A percentile compares a stretch with the other conserved stretches of the same genome.
Conservation (phyloP, 53 echinoderm and acorn worm genomes). For the Patiria pectinifera region DNA sequence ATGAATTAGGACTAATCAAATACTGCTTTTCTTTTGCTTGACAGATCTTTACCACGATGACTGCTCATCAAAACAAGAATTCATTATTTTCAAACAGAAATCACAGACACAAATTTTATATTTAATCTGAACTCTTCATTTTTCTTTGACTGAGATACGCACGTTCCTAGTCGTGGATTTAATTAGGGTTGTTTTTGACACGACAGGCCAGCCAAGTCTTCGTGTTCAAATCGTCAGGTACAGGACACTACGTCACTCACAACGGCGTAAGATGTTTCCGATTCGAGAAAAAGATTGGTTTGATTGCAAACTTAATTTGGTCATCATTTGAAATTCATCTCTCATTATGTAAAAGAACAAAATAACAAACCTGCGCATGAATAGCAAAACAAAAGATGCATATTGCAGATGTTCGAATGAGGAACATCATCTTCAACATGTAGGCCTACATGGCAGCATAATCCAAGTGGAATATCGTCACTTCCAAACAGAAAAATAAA, state of each 20-base stretch:
- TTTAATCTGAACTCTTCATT: not conserved
- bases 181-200: not conserved
- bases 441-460: no score
- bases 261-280: no score
- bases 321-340: no score
- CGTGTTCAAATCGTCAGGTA: not conserved
- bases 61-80: not conserved
- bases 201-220: not conserved
- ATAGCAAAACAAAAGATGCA: no score
- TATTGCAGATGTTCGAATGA: no score
- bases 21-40: not conserved
- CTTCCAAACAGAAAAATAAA: no score
- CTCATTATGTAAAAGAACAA: not conserved
- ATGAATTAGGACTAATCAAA: not conserved
- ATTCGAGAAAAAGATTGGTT: not conserved
- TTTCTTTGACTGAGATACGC: not conserved
- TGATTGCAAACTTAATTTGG: no score
- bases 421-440: no score
- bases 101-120: no score
- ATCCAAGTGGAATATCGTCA: no score
- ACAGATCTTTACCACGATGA: not conserved
- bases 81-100: conserved; percentile 1
- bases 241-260: no score
- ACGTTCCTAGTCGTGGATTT: not conserved
- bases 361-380: no score